Conservation (phyloP, 64 coral and sea anemone genomes). For the Catalaphyllia jardinei region DNA sequence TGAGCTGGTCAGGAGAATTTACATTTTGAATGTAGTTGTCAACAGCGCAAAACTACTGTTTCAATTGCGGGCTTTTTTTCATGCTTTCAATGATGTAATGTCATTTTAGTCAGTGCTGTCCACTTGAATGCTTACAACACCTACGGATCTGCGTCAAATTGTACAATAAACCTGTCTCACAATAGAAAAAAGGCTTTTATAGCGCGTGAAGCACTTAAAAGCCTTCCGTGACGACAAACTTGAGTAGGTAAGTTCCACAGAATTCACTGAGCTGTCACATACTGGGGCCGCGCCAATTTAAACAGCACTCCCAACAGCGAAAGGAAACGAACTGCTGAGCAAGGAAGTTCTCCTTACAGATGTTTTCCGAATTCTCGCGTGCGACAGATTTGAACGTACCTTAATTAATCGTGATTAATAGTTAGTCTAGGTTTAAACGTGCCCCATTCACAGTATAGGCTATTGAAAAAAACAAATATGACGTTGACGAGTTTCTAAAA, state of each 20-base stretch:
- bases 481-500: neutral
- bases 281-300: neutral
- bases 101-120: neutral
- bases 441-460: neutral
- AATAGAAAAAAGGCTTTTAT: neutral
- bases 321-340: neutral
- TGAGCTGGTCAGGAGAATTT: too few species aligned
- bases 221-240: neutral
- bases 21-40: too few species aligned
- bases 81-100: too few species aligned
- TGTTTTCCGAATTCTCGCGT: neutral
- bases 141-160: constrained; percentile 17
- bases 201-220: neutral
- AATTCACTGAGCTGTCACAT: neutral
- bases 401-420: neutral
- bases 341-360: too few species aligned
- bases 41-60: too few species aligned
- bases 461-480: neutral
- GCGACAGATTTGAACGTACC: neutral
- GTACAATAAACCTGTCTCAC: neutral
- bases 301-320: neutral
- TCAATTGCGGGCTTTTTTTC: too few species aligned
- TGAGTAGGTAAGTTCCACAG: neutral
- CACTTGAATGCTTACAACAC: neutral
- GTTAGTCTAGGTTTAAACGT: neutral